Evolutionary conservation across 37 sponge, comb jelly and placozoan genomes (phyloP).

Genomic region (Corticium candelabrum): DNA sequence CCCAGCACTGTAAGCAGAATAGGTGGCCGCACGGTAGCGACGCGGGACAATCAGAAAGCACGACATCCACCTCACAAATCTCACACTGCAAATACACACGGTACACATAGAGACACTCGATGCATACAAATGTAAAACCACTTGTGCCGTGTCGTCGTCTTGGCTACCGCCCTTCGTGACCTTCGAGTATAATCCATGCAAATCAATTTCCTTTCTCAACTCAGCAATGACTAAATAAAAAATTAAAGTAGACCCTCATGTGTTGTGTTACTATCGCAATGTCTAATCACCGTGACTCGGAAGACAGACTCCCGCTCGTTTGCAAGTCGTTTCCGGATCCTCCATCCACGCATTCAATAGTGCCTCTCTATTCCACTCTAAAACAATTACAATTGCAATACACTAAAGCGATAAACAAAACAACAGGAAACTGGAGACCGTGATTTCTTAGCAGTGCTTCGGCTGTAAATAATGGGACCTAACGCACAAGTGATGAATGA

Average conservation of each 20-base stretch:
- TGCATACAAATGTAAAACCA: too few relatives aligned
- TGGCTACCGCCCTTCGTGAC: too few relatives aligned
- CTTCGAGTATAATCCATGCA: too few relatives aligned
- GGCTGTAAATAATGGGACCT: constrained; percentile 74
- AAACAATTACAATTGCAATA: neutral
- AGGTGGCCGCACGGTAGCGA: constrained; percentile 46
- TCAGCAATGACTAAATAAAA: too few relatives aligned
- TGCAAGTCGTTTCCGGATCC: constrained; percentile 47
- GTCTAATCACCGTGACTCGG: too few relatives aligned
- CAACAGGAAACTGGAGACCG: constrained; percentile 17
- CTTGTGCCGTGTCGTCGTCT: too few relatives aligned
- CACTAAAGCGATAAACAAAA: neutral
- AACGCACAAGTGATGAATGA: neutral
- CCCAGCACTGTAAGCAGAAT: constrained; percentile 76
- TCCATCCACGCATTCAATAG: constrained; percentile 72
- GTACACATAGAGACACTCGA: too few relatives aligned
- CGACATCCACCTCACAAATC: constrained; percentile 10
- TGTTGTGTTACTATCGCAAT: too few relatives aligned
- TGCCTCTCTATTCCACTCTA: constrained; percentile 71
- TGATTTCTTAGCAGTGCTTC: constrained; percentile 69
- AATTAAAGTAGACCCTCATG: too few relatives aligned
- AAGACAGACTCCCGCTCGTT: constrained; percentile 57
- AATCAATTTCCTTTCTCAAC: too few relatives aligned
- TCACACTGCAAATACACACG: neutral
- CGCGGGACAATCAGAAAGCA: neutral